phyloP scores from a whole-genome alignment of 2,113 vertebrate species.

The Ciconia boyciana region DNA sequence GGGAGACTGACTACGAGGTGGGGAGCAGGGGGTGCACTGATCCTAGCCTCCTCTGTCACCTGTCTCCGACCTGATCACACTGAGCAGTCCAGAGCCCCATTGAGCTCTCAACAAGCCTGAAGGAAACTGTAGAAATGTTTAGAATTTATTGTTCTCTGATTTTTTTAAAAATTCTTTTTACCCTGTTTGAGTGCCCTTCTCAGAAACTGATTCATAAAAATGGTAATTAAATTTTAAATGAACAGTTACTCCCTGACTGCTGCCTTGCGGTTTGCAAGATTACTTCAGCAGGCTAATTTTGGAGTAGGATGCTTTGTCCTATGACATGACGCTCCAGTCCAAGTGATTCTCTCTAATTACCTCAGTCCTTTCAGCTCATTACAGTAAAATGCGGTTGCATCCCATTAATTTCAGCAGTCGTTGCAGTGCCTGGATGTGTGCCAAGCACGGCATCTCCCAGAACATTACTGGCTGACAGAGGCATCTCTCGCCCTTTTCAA shows the following conservation, averaged over 20 bases:
- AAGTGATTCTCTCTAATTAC: background rate
- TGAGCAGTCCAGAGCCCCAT: background rate
- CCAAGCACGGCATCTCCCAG: background rate
- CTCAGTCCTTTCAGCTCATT: background rate
- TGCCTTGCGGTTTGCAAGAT: background rate
- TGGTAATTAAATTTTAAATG: background rate
- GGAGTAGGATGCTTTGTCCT: background rate
- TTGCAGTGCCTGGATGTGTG: background rate
- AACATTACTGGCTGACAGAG: background rate
- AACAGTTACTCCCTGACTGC: background rate
- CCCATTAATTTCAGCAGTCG: constrained; percentile 14
- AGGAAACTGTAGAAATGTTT: background rate
- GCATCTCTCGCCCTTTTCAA: constrained; percentile 15
- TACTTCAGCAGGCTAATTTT: background rate
- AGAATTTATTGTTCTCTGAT: background rate
- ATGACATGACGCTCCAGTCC: background rate
- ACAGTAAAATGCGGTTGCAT: background rate
- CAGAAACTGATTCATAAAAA: background rate
- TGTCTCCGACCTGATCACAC: background rate
- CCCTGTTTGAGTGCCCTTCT: background rate
- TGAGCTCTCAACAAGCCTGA: background rate
- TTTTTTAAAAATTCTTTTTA: background rate
- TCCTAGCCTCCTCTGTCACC: background rate
- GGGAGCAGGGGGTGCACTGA: background rate
- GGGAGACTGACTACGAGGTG: background rate